Conservation (phyloP, 2,797 vertebrate genomes). For the Enteromius afrohamiltoni region DNA sequence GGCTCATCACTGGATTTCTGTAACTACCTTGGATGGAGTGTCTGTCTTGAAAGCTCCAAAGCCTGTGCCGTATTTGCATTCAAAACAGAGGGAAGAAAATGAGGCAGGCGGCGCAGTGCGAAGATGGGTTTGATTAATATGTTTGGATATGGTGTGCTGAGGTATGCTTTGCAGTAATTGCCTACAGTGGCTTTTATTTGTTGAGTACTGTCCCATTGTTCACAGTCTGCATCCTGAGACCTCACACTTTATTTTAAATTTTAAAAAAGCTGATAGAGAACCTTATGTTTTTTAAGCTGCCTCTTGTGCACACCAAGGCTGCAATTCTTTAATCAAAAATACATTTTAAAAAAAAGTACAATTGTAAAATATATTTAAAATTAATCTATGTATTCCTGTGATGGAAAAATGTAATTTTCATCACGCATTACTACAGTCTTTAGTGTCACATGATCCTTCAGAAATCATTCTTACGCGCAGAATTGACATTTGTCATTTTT, state of each 20-base stretch:
- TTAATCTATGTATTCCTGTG: neutral
- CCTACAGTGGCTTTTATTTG: conserved; percentile 68
- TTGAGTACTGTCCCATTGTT: conserved; percentile 61
- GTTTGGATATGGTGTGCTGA: conserved; percentile 72
- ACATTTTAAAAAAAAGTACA: neutral
- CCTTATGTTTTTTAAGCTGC: neutral
- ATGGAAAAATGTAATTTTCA: neutral
- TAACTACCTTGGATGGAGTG: conserved; percentile 66
- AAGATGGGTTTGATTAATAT: conserved; percentile 76
- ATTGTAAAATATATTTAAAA: neutral
- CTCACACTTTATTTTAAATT: conserved; percentile 35
- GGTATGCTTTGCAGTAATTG: conserved; percentile 75
- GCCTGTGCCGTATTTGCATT: conserved; percentile 80
- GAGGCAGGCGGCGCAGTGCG: conserved; percentile 69
- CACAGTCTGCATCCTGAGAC: conserved; percentile 52
- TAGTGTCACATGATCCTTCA: neutral
- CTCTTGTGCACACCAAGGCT: neutral
- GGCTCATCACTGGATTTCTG: conserved; percentile 67
- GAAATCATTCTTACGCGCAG: neutral
- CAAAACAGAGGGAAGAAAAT: conserved; percentile 76
- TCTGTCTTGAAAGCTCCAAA: conserved; percentile 72
- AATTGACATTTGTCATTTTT: neutral
- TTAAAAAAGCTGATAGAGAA: conserved; percentile 48
- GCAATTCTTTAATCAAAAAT: neutral
- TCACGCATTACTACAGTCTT: neutral